Conservation (phyloP, 1,140 invertebrate genomes). For the Penaeus chinensis region DNA sequence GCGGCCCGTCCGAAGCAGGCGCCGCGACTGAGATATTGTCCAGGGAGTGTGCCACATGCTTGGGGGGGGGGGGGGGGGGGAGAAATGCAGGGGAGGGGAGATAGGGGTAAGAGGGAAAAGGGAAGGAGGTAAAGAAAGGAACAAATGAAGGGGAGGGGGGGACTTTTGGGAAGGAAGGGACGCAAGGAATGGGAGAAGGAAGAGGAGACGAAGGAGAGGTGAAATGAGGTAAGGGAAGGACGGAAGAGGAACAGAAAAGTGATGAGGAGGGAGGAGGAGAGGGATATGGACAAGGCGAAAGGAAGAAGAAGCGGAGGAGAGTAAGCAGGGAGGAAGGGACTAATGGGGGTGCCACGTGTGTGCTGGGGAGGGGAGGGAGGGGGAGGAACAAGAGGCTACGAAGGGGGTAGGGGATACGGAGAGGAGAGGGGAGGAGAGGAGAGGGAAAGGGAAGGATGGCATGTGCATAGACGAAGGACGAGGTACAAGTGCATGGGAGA, state of each 20-base stretch:
- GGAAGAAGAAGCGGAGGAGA: background rate
- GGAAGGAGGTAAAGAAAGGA: too few species aligned
- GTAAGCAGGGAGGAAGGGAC: background rate
- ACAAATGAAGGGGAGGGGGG: background rate
- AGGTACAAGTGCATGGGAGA: background rate
- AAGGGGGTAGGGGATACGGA: too few species aligned
- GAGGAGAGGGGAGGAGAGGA: background rate
- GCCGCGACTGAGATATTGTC: too few species aligned
- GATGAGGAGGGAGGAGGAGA: background rate
- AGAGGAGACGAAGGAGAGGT: background rate
- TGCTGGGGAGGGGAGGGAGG: background rate
- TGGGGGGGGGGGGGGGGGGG: too few species aligned
- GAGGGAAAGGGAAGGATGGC: background rate
- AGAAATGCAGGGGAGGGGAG: too few species aligned
- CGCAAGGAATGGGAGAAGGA: background rate
- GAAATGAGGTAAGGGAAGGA: slow-evolving; percentile 8
- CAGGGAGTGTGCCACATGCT: too few species aligned
- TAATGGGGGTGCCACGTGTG: background rate
- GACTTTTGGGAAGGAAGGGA: background rate
- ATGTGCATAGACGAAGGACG: background rate
- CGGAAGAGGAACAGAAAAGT: background rate
- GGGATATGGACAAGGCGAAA: background rate
- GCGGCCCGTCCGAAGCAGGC: too few species aligned
- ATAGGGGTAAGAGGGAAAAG: too few species aligned
- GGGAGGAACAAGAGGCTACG: background rate